Evolutionary conservation across 1,140 invertebrate species (phyloP), one percentile per base, ranked within the genome.

Genomic region (Saxidomus purpurata): DNA sequence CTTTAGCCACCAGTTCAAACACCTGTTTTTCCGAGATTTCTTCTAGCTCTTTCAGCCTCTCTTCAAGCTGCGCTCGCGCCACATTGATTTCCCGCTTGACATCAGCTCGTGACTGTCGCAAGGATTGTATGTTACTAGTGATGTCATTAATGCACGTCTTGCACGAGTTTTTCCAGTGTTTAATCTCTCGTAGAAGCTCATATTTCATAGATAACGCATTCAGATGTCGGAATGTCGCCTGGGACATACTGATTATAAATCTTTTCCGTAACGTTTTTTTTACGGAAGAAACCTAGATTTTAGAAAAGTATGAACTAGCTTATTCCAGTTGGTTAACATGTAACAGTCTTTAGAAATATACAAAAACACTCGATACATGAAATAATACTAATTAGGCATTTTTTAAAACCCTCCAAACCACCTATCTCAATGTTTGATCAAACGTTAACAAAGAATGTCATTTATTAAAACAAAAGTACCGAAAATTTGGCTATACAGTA

Each of bases 91-190:
- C 67, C 8, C 71, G 43, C 47, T 86, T 86, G 0, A 77, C 52
- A 2, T 17, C 49, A 38, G 49, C 84, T 38, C 84, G 84, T 40
- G 84, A 69, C 25, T 59, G 28, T 17, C 71, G 67, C 52, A 86
- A 40, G 9, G 84, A 59, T 22, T 31, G 19, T 15, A 86, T 38
- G n/a, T 52, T 49, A 36, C 38, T 40, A 2, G 31, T 34, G 28
- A 86, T 22, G 15, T 86, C 84, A 55, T 52, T 86, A 6, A 76
- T 55, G 22, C 69, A 59, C 1, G 36, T 31, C 1, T 19, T 61
- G 38, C 69, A 77, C n/a, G 84, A 52, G 8, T 77, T 25, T 71
- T 55, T 49, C 84, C 84, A 86, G 31, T 86, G 84, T 61, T 86
- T 86, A 8, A 86, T 55, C 34, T 86, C 84, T 52, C 55, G 43